Evolutionary conservation across 2,113 vertebrate genomes (phyloP), one percentile per base, ranked within the genome.

Genomic region (Anguilla rostrata): DNA sequence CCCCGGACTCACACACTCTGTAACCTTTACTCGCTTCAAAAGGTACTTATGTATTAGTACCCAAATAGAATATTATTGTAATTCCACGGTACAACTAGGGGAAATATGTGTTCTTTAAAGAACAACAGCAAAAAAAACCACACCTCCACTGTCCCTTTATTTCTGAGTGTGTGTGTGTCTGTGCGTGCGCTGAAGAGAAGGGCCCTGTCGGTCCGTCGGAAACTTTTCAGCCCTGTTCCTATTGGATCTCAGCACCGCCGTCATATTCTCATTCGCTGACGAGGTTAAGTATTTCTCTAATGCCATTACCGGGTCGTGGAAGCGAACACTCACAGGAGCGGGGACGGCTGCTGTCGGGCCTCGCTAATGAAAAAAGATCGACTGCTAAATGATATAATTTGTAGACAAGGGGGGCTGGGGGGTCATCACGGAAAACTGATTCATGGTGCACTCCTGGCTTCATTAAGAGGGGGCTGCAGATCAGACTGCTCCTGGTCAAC

Each of bases 321-420:
- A 96, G 95, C 95, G 95, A 94, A 96, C 96, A 95, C 94, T 96
- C 96, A 96, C 94, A 95, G 93, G 96, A 63, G 94, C 94, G 95
- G 95, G 93, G 95, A 96, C 95, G 95, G 95, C 95, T 97, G 96
- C 97, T 97, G 96, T 96, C 95, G 95, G 95, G 94, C 94, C 92
- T 89, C 92, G 92, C 95, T 95, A 96, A 96, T 97, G 34, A 97
- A 97, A 97, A 97, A 96, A 97, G 95, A 96, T 94, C 95, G 95
- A 96, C 93, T 95, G 95, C 95, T 96, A 95, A 96, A 97, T 96
- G 94, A 96, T 95, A 96, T 96, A 95, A 95, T 95, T 94, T 95
- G 94, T 26, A 90, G 60, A 56, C 81, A 84, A 85, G 63, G 84
- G 79, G 53, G 85, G 5, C 29, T 78, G 49, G 79, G 66, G 49